Evolutionary conservation across 2,113 vertebrate genomes (phyloP).

Genomic region (Pituophis catenifer): DNA sequence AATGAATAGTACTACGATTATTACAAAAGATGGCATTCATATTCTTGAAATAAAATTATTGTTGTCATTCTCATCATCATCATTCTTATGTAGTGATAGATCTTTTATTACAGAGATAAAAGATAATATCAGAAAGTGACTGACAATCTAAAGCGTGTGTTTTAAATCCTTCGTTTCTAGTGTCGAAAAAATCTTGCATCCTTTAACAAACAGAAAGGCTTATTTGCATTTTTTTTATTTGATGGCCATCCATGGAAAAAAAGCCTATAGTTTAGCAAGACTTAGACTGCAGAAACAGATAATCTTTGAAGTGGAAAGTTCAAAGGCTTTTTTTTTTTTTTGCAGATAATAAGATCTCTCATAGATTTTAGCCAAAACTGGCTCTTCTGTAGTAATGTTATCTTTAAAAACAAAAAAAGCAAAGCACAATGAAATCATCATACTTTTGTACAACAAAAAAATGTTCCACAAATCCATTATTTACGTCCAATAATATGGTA

Average conservation of each 20-base stretch:
- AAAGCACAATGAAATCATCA: conserved; percentile 48
- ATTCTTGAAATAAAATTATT: neutral
- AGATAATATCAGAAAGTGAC: neutral
- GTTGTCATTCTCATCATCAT: neutral
- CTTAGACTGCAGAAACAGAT: conserved; percentile 42
- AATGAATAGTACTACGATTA: neutral
- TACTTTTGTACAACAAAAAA: conserved; percentile 16
- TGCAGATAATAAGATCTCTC: conserved; percentile 69
- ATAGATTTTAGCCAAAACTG: conserved; percentile 62
- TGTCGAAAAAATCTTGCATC: neutral
- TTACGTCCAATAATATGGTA: conserved; percentile 20
- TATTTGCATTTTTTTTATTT: conserved; percentile 9
- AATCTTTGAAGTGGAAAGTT: conserved; percentile 72
- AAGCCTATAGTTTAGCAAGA: conserved; percentile 13
- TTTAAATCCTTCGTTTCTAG: neutral
- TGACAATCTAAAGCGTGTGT: neutral
- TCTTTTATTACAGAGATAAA: neutral
- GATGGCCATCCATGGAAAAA: conserved; percentile 27
- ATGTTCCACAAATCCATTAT: conserved; percentile 25
- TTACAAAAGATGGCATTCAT: neutral
- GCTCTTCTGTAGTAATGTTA: conserved; percentile 45
- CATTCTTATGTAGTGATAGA: neutral
- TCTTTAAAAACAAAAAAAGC: conserved; percentile 47
- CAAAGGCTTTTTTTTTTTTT: conserved; percentile 54
- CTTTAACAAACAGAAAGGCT: neutral